A percentile compares a stretch with the other conserved stretches of the same genome.
phyloP scores from a whole-genome alignment of 2,113 vertebrate species.

The Pseudopipra pipra region DNA sequence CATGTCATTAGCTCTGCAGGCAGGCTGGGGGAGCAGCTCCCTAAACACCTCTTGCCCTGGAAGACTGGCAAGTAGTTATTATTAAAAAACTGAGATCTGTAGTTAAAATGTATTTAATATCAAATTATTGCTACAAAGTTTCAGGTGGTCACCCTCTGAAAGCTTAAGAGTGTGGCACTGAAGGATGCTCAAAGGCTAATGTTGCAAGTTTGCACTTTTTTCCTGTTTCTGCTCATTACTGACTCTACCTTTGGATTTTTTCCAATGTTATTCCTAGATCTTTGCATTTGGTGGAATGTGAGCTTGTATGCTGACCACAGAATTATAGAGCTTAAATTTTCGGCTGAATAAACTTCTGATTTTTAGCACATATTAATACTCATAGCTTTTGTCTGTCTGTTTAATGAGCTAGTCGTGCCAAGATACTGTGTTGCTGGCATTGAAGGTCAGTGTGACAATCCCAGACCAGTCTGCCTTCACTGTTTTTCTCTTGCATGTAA shows the following conservation, averaged over 20 bases:
- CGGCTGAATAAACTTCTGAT: not conserved
- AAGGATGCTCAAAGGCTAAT: not conserved
- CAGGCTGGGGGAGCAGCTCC: rapidly evolving
- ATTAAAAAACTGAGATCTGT: not conserved
- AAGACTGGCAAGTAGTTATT: not conserved
- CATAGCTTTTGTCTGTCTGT: not conserved
- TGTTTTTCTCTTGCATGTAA: not conserved
- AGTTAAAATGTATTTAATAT: not conserved
- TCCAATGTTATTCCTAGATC: not conserved
- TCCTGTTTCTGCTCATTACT: not conserved
- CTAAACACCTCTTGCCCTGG: not conserved
- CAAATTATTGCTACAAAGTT: not conserved
- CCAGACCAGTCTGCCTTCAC: not conserved
- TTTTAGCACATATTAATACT: not conserved
- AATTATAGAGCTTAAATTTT: not conserved
- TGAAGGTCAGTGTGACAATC: not conserved
- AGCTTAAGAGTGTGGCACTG: not conserved
- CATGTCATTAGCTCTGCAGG: rapidly evolving
- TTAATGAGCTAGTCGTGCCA: not conserved
- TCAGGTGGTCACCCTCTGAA: not conserved
- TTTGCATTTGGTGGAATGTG: not conserved
- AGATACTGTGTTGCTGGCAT: not conserved
- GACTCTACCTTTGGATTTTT: not conserved
- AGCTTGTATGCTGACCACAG: not conserved
- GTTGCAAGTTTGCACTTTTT: not conserved